These are phyloP conservation scores for Rhopalosiphum nymphaeae DNA, from an alignment of 2,888 invertebrate genomes.

Conservation along the genomic window DNA sequence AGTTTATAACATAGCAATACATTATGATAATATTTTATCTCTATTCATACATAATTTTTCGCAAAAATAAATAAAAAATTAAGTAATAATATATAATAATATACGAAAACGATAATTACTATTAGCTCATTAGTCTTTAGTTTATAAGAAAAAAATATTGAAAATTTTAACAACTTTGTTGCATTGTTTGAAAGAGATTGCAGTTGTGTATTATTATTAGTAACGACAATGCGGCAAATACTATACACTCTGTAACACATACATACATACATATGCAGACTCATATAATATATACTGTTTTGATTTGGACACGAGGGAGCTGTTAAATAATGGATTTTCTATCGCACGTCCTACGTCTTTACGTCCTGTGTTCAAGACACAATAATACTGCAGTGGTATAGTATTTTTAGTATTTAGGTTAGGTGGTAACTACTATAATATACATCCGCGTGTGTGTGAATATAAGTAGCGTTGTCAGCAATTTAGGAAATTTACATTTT, in stretches of 20 bases:
- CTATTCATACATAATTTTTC: background rate
- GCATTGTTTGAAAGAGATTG: background rate
- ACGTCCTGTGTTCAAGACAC: background rate
- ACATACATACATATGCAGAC: background rate
- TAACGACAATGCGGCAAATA: background rate
- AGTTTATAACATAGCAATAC: background rate
- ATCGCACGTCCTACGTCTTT: background rate
- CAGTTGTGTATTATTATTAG: background rate
- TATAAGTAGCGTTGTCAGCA: background rate
- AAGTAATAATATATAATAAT: background rate
- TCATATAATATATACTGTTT: background rate
- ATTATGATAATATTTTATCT: background rate
- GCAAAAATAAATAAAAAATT: background rate
- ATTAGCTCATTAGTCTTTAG: background rate
- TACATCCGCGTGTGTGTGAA: background rate
- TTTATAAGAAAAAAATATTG: background rate
- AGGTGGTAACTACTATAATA: background rate
- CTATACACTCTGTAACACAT: background rate
- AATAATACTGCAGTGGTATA: background rate
- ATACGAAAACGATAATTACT: background rate
- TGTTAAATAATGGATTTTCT: constrained; percentile 24
- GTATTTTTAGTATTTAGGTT: constrained; percentile 3
- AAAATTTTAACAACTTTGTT: background rate
- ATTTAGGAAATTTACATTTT: background rate
- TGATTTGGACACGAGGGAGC: background rate